Evolutionary conservation across 2,888 invertebrate species (phyloP).

Genomic region (Zaprionus bogoriensis): DNA sequence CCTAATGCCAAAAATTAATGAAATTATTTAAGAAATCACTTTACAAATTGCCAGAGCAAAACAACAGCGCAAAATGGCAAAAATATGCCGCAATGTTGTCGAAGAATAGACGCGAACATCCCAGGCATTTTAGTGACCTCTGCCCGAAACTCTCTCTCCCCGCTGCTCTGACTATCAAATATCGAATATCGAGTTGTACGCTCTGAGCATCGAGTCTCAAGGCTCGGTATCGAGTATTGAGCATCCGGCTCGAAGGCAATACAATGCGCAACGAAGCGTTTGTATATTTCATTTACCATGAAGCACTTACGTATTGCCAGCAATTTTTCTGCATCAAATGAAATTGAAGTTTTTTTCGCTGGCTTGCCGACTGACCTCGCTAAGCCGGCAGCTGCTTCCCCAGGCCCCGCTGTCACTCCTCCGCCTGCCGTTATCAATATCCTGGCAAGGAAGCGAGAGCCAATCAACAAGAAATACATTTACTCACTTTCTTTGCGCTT

Average conservation of each 20-base stretch:
- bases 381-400: not conserved
- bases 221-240: constrained; percentile 6
- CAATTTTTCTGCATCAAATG: constrained; percentile 76
- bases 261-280: constrained; percentile 63
- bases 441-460: constrained; percentile 53
- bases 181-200: constrained; percentile 7
- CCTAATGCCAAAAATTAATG: constrained; percentile 44
- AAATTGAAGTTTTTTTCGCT: constrained; percentile 64
- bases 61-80: not conserved
- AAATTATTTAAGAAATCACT: constrained; percentile 52
- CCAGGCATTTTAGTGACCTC: too few relatives aligned
- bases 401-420: not conserved
- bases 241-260: constrained; percentile 37
- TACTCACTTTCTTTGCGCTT: constrained; percentile 55
- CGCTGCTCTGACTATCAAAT: not conserved
- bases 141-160: not conserved
- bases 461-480: constrained; percentile 74
- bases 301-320: constrained; percentile 73
- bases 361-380: constrained; percentile 23
- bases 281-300: constrained; percentile 74
- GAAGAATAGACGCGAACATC: not conserved
- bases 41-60: constrained; percentile 32
- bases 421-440: constrained; percentile 53
- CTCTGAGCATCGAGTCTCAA: constrained; percentile 1
- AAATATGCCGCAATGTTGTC: constrained; percentile 29